Conservation (phyloP, 2,888 invertebrate species). For the Diachrysia chrysitis region DNA sequence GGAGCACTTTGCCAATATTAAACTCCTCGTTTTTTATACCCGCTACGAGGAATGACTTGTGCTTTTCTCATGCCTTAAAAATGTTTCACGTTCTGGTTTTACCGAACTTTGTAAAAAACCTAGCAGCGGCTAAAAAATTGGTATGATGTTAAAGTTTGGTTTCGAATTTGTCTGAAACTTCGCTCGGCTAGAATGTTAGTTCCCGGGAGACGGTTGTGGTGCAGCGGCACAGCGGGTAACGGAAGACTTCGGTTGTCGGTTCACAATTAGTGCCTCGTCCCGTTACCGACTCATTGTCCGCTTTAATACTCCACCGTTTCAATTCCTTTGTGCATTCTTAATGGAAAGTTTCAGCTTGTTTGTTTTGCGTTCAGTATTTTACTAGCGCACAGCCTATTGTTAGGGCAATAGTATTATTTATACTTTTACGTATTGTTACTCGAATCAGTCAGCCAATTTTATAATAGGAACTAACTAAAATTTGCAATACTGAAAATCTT, state of each 20-base stretch:
- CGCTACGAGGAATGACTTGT: conserved; percentile 56
- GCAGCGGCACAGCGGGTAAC: conserved; percentile 69
- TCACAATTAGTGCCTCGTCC: conserved; percentile 85
- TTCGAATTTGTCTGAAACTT: conserved; percentile 34
- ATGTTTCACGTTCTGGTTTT: conserved; percentile 40
- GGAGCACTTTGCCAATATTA: conserved; percentile 67
- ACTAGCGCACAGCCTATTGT: conserved; percentile 67
- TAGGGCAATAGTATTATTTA: conserved; percentile 59
- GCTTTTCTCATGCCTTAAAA: conserved; percentile 45
- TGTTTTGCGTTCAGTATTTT: conserved; percentile 73
- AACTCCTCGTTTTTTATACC: conserved; percentile 65
- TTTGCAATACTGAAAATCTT: no score
- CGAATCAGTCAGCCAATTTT: conserved; percentile 31
- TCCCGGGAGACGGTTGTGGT: conserved; percentile 64
- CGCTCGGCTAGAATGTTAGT: conserved; percentile 49
- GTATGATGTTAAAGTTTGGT: background rate
- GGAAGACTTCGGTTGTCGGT: conserved; percentile 81
- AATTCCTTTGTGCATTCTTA: conserved; percentile 82
- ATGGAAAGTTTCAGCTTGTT: conserved; percentile 79
- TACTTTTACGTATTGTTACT: conserved; percentile 26
- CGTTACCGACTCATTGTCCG: conserved; percentile 85
- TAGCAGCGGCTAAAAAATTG: background rate
- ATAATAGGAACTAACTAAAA: background rate
- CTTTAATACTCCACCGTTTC: conserved; percentile 79
- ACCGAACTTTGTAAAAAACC: conserved; percentile 30